Conservation (phyloP, 2,888 invertebrate species). For the Phengaris arion region DNA sequence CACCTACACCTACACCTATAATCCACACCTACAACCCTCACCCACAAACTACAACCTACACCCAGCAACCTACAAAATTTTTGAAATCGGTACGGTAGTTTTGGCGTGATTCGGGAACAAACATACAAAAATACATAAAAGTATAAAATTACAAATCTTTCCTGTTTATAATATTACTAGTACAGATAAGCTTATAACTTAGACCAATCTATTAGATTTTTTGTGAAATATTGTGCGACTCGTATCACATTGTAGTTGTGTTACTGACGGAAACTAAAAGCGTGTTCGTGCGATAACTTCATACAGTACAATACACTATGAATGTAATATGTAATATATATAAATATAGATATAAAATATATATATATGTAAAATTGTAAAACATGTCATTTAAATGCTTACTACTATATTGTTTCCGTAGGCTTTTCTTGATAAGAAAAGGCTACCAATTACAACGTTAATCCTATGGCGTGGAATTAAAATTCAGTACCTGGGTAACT, state of each 20-base stretch:
- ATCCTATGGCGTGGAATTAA: no score
- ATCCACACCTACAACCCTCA: no score
- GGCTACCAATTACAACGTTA: no score
- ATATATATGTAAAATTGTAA: not conserved
- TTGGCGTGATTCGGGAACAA: no score
- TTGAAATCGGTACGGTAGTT: no score
- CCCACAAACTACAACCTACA: no score
- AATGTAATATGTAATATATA: not conserved
- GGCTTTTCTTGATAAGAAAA: no score
- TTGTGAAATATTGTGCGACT: slow-evolving; percentile 52
- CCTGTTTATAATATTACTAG: not conserved
- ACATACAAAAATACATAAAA: no score
- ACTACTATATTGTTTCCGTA: no score
- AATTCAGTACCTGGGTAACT: no score
- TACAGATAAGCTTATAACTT: slow-evolving; percentile 15
- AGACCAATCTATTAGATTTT: slow-evolving; percentile 39
- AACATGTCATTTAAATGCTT: not conserved
- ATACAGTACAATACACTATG: slow-evolving; percentile 26
- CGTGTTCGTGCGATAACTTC: slow-evolving; percentile 56
- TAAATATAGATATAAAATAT: not conserved
- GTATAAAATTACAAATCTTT: not conserved
- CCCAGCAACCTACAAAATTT: no score
- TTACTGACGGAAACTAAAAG: slow-evolving; percentile 56
- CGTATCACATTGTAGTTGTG: slow-evolving; percentile 42
- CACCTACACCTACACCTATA: no score